Base-by-base conservation (phyloP, 2,888 invertebrate genomes). In the Ophonus ardosiacus region DNA sequence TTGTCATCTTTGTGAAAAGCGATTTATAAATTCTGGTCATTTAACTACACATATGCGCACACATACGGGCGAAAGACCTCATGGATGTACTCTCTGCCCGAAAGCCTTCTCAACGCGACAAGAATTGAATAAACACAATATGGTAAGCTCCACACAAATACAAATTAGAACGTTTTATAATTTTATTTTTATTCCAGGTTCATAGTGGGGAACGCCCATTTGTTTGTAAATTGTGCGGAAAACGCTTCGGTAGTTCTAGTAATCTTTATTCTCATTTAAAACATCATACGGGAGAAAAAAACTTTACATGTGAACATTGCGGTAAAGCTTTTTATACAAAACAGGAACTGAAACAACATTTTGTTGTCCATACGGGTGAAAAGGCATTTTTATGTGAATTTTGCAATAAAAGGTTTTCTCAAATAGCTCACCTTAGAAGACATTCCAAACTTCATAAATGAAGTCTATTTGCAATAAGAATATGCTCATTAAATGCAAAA, bases 191-290 rank as follows among this genome's bases (percentile, higher is more conserved):
- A 13, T 86, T 87, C 76, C 74, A 89, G 89, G 88, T 89, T 13
- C 89, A 89, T 61, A 89, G 89, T 79, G 89, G 89, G 2, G 89
- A 88, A 71, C 86, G 89, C n/a, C 89, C 89, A 7, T 89, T 88
- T 85, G 86, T 88, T 7, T 89, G 89, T 85, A 88, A 88, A 83
- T 88, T 88, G 83, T 89, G 89, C 68, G 88, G 88, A 0, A 89
- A 89, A 86, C 86, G 88, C 7, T 89, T 89, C 83, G 89, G 89
- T 1, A 89, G 89, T 86, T 88, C 88, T 6, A 89, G 89, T 85
- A 89, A 89, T 88, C 85, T 89, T 51, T 89, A 89, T 86, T 88
- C 89, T 7, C 89, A 89, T 86, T 86, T 89, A 40, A 88, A 88
- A 86, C 89, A 89, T 83, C 89, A 89, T 81, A 89, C 89, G 0